phyloP scores from a whole-genome alignment of 2,797 vertebrate species.

The Macroramphosus scolopax region DNA sequence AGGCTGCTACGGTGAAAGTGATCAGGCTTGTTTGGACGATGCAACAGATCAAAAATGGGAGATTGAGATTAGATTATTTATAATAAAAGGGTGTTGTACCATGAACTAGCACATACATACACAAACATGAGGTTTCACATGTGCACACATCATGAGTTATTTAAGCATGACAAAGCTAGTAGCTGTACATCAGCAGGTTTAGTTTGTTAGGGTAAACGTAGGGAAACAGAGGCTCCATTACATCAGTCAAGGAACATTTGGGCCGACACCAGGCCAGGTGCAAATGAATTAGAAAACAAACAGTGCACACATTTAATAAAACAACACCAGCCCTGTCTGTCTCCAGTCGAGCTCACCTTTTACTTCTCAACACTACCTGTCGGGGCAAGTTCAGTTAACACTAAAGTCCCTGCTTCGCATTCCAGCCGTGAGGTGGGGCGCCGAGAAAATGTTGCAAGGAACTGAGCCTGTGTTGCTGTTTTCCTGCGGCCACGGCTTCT shows the following conservation, averaged over 20 bases:
- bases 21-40: slow-evolving; percentile 30
- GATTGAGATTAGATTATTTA: too few relatives aligned
- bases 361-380: slow-evolving; percentile 34
- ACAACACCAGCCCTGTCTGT: slow-evolving; percentile 4
- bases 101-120: too few relatives aligned
- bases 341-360: slow-evolving; percentile 3
- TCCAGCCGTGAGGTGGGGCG: slow-evolving; percentile 46
- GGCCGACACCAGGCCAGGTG: background rate
- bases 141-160: too few relatives aligned
- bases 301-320: background rate
- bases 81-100: too few relatives aligned
- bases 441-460: slow-evolving; percentile 12
- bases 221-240: background rate
- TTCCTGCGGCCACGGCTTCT: slow-evolving; percentile 13
- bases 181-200: too few relatives aligned
- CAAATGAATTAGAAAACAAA: background rate
- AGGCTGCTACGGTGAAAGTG: slow-evolving; percentile 1
- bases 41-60: too few relatives aligned
- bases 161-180: too few relatives aligned
- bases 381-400: slow-evolving; percentile 42
- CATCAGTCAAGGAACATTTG: background rate
- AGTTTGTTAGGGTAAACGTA: too few relatives aligned
- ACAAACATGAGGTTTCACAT: too few relatives aligned
- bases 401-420: slow-evolving; percentile 38
- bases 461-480: too few relatives aligned